Conservation (phyloP, 2,888 invertebrate species). For the Hemistola chrysoprasaria region DNA sequence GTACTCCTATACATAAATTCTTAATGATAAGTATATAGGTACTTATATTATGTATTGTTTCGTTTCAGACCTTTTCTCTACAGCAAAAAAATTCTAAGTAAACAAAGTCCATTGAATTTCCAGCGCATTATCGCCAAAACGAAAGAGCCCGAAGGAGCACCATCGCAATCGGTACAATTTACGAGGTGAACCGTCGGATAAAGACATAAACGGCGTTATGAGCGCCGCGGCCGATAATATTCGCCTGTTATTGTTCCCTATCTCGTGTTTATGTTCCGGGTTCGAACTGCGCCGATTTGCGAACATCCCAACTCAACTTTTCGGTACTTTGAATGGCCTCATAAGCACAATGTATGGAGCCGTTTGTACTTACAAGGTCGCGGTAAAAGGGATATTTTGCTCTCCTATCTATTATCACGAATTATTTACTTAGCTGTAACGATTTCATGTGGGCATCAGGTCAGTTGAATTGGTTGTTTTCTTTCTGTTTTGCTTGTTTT, state of each 20-base stretch:
- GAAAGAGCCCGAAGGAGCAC: constrained; percentile 26
- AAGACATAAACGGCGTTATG: constrained; percentile 56
- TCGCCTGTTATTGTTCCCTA: constrained; percentile 53
- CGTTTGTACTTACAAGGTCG: not conserved
- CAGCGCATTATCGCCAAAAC: constrained; percentile 23
- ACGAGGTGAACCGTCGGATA: constrained; percentile 42
- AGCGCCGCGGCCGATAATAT: constrained; percentile 54
- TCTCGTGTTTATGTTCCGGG: constrained; percentile 38
- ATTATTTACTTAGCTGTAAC: too few relatives aligned
- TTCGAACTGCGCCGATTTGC: constrained; percentile 27
- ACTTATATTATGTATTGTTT: not conserved
- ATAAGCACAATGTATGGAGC: constrained; percentile 1
- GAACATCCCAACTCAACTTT: constrained; percentile 20
- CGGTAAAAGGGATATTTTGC: too few relatives aligned
- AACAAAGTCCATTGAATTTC: constrained; percentile 18
- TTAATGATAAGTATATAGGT: too few relatives aligned
- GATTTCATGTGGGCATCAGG: too few relatives aligned
- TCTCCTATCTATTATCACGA: too few relatives aligned
- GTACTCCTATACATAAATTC: too few relatives aligned
- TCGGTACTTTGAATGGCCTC: constrained; percentile 8
- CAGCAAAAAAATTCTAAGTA: constrained; percentile 3
- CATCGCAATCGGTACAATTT: constrained; percentile 29
- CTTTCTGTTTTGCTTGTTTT: too few relatives aligned
- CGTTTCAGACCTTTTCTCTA: not conserved
- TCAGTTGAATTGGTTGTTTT: too few relatives aligned